Base-by-base conservation (phyloP, 2,113 vertebrate species). In the Centropristis striata region DNA sequence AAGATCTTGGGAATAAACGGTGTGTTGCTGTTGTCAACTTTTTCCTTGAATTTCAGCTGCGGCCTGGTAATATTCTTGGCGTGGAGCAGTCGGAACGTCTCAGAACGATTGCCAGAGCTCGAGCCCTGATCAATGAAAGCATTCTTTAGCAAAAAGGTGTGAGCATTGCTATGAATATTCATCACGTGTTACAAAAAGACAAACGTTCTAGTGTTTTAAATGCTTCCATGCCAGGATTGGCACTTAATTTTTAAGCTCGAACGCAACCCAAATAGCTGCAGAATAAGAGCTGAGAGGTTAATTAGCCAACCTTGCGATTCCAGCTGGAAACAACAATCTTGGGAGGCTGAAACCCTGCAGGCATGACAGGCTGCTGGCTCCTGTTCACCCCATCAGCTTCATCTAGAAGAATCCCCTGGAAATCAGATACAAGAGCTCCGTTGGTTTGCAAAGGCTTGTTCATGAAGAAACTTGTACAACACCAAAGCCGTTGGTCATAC, bases 11-110 rank as follows among this genome's bases (percentile, higher is more conserved):
- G 96, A 54, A 97, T 85, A 77, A 99, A 99, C 0, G 98, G 98
- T 0, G 97, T 98, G 90, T 99, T 99, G 91, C 96, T 98, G 91
- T 99, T 99, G 91, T 99, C 98, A 3, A 99, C 92, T 87, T 97
- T 99, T 53, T 99, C 98, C 36, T 88, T 97, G 85, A 99, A 99
- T 84, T 93, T 98, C 15, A 99, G 93, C 92, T 99, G 98, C 4
- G 98, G 98, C 21, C 98, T 95, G 27, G 90, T 63, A 54, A 99
- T 94, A 71, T 99, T 99, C 93, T 97, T 99, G 64, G 98, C 98
- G 0, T 99, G 98, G 70, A 99, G 96, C 51, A 99, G 91, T 11
- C 94, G 95, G 91, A 97, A 99, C 0, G 96, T 99, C 93, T 96
- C 96, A 1, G 95, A 86, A 4, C 92, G 95, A 44, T 86, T n/a